Conservation (phyloP, 2,888 invertebrate genomes). For the Chirona hameri region DNA sequence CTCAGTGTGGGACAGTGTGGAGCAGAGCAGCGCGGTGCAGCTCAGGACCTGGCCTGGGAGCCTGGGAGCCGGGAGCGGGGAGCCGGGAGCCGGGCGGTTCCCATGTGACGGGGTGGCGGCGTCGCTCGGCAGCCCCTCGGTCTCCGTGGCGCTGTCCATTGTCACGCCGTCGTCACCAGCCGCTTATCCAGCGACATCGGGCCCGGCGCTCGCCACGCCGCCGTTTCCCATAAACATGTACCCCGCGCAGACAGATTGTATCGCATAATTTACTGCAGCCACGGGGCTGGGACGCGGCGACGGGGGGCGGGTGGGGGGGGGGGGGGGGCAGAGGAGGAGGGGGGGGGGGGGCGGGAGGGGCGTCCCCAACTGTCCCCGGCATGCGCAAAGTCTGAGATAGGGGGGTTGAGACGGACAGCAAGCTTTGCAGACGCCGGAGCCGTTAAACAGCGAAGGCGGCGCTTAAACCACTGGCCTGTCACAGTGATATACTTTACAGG, state of each 20-base stretch:
- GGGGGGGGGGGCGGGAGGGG: neutral
- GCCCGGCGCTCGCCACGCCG: neutral
- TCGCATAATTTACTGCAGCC: slow-evolving; percentile 13
- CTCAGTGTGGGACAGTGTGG: too few species aligned
- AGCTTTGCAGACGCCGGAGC: neutral
- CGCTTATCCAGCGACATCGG: neutral
- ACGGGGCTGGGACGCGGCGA: too few species aligned
- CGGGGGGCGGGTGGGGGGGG: neutral
- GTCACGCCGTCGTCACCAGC: neutral
- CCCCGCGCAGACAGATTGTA: neutral
- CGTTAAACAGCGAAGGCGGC: neutral
- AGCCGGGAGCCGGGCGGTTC: neutral
- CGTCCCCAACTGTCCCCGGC: neutral
- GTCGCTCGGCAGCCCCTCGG: neutral
- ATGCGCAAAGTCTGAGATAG: slow-evolving; percentile 2
- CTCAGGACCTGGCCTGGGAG: too few species aligned
- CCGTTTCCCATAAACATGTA: slow-evolving; percentile 27
- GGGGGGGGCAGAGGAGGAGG: neutral
- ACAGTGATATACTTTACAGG: neutral
- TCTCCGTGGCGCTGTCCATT: neutral
- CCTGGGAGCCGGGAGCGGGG: too few species aligned
- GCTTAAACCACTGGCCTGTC: neutral
- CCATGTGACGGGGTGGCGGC: neutral
- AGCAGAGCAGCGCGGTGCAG: too few species aligned
- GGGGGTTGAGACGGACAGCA: neutral